Evolutionary conservation across 2,797 vertebrate species (phyloP).

Genomic region (Sternarchorhynchus goeldii): DNA sequence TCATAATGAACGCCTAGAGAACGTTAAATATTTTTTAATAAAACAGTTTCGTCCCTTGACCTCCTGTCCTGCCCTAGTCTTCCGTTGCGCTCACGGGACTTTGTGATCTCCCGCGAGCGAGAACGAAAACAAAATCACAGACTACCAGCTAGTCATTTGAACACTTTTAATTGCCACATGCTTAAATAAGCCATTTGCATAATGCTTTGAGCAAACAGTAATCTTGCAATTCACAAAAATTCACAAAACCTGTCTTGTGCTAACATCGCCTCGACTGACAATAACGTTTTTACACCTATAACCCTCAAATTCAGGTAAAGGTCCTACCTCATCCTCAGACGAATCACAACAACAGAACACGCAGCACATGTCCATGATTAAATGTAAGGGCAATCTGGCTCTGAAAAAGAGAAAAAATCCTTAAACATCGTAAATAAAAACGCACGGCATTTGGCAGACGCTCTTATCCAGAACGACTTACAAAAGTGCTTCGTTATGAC

Average conservation of each 20-base stretch:
- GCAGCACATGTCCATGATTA: not conserved
- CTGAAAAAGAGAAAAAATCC: not conserved
- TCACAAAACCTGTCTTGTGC: no score
- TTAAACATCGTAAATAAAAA: no score
- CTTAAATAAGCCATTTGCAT: not conserved
- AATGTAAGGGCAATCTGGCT: not conserved
- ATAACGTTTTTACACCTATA: no score
- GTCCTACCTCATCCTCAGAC: conserved; percentile 29
- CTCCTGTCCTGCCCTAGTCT: not conserved
- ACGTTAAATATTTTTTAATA: no score
- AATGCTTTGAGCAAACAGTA: no score
- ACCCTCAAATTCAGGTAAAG: not conserved
- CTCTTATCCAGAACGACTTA: no score
- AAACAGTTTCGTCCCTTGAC: no score
- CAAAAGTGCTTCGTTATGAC: not conserved
- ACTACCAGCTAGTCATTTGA: not conserved
- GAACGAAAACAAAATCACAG: not conserved
- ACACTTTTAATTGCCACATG: not conserved
- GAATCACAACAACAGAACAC: not conserved
- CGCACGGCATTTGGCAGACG: no score
- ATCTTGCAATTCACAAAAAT: no score
- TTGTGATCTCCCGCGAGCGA: not conserved
- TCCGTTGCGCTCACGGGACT: not conserved
- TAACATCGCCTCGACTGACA: no score
- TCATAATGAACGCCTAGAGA: no score